Evolutionary conservation across 1,140 invertebrate genomes (phyloP).

Genomic region (Zaprionus ghesquierei): DNA sequence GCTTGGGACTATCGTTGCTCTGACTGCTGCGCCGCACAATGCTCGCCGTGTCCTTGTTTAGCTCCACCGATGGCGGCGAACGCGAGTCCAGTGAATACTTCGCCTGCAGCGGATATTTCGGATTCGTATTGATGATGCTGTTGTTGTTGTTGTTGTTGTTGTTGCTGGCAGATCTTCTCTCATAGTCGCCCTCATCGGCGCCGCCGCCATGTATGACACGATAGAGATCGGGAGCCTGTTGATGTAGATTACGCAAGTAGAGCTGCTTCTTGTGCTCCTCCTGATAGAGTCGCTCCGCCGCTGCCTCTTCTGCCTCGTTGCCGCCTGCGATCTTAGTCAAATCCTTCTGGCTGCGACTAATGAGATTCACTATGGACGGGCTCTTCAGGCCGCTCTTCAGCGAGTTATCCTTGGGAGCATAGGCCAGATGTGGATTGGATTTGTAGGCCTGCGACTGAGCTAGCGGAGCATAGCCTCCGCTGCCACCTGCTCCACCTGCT

Average conservation of each 20-base stretch:
- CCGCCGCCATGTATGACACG: conserved; percentile 85
- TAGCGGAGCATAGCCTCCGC: neutral
- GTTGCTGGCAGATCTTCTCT: conserved; percentile 1
- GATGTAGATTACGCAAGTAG: conserved; percentile 88
- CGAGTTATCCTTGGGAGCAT: conserved; percentile 85
- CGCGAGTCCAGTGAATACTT: conserved; percentile 74
- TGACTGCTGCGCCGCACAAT: conserved; percentile 84
- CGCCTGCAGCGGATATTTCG: conserved; percentile 63
- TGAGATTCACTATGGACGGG: conserved; percentile 91
- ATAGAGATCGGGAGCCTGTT: conserved; percentile 89
- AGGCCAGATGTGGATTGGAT: conserved; percentile 88
- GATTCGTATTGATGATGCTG: neutral
- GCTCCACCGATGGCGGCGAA: conserved; percentile 68
- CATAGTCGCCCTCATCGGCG: conserved; percentile 59
- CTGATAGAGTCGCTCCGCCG: conserved; percentile 3
- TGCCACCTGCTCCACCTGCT: neutral
- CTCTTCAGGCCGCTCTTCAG: conserved; percentile 87
- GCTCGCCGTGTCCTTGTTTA: conserved; percentile 82
- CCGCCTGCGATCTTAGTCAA: conserved; percentile 83
- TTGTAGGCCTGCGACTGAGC: conserved; percentile 84
- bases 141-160: neutral
- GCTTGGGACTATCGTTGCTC: conserved; percentile 70
- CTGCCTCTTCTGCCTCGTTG: conserved; percentile 29
- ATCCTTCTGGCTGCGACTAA: conserved; percentile 91
- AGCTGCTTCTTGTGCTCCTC: conserved; percentile 85